Evolutionary conservation across 2,113 vertebrate species (phyloP).

Genomic region (Toxotes jaculatrix): DNA sequence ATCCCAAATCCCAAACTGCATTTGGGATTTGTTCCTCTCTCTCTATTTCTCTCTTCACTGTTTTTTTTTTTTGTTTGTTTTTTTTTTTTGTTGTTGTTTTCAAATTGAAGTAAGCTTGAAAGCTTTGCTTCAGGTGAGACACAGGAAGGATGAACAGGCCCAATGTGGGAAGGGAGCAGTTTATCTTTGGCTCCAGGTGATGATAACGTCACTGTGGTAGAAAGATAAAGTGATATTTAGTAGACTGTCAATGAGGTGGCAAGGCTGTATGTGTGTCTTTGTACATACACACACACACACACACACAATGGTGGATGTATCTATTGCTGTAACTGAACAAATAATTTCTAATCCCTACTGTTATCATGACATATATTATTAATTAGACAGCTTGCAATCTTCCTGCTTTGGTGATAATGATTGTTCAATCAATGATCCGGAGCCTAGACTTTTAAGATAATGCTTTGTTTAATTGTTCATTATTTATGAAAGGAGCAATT

Average conservation of each 20-base stretch:
- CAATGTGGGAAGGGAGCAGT: conserved; percentile 14
- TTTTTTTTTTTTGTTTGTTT: not conserved
- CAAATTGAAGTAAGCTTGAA: conserved; percentile 3
- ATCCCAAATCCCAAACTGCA: too few relatives aligned
- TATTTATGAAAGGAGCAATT: conserved; percentile 31
- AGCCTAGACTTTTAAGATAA: conserved; percentile 19
- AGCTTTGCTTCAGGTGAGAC: conserved; percentile 39
- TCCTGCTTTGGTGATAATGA: conserved; percentile 14
- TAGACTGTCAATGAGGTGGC: conserved; percentile 13
- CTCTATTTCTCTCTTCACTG: not conserved
- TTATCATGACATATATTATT: conserved; percentile 17
- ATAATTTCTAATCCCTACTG: conserved; percentile 16
- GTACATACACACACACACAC: not conserved
- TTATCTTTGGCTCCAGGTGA: conserved; percentile 42
- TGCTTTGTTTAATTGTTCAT: conserved; percentile 21
- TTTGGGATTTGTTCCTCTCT: not conserved
- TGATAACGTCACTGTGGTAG: conserved; percentile 48
- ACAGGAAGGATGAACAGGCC: conserved; percentile 15
- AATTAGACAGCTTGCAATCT: conserved; percentile 41
- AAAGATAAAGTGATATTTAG: conserved; percentile 35
- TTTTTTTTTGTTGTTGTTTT: not conserved
- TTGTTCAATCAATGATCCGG: conserved; percentile 1
- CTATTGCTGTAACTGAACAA: conserved; percentile 7
- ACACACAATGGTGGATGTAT: not conserved
- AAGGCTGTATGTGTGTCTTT: conserved; percentile 9